These are phyloP conservation scores for Brachionus rotundiformis DNA, from an alignment of 1,140 invertebrate species.

Conservation along the genomic window DNA sequence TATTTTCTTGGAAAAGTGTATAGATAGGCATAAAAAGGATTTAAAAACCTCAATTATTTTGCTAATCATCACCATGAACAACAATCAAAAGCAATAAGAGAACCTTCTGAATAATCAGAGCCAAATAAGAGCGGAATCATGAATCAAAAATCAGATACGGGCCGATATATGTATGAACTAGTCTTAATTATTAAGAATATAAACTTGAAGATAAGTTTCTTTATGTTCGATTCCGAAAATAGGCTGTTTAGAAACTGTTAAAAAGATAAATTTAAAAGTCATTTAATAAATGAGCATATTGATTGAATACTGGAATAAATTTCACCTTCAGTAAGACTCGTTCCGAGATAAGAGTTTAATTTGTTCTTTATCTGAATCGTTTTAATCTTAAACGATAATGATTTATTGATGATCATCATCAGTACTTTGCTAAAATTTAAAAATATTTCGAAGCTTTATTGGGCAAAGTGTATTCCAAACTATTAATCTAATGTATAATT, in stretches of 20 bases:
- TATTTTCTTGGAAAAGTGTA: neutral
- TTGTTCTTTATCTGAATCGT: constrained; percentile 36
- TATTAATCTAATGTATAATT: constrained; percentile 50
- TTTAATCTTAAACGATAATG: constrained; percentile 42
- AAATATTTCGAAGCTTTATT: neutral
- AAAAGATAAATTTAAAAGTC: constrained; percentile 35
- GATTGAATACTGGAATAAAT: constrained; percentile 27
- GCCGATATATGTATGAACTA: constrained; percentile 6
- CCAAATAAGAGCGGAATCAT: neutral
- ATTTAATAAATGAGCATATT: constrained; percentile 45
- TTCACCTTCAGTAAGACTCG: constrained; percentile 43
- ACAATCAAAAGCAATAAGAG: neutral
- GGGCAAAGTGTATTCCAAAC: constrained; percentile 30
- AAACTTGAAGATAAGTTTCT: constrained; percentile 25
- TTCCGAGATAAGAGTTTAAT: constrained; percentile 24
- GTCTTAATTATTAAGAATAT: constrained; percentile 14
- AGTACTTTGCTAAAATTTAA: neutral
- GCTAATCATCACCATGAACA: constrained; percentile 24
- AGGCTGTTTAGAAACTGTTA: constrained; percentile 14
- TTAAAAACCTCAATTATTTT: neutral
- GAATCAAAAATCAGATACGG: constrained; percentile 31
- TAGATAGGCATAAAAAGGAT: constrained; percentile 3
- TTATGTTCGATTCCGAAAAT: constrained; percentile 11
- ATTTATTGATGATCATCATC: constrained; percentile 47
- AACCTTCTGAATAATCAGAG: neutral